Base-by-base conservation (phyloP, 2,113 vertebrate species). In the Nycticebus coucang region DNA sequence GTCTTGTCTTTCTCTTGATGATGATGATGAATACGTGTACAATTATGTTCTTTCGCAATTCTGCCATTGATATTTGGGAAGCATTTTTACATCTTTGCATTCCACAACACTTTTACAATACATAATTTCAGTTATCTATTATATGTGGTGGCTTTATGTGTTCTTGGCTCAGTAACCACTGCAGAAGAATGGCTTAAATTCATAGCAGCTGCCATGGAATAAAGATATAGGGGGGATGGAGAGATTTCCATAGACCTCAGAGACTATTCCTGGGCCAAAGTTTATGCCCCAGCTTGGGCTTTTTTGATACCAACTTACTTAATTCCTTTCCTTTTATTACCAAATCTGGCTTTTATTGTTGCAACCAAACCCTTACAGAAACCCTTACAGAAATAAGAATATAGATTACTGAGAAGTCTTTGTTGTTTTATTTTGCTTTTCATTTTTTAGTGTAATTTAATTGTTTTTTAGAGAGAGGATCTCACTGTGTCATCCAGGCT, bases 271-370 rank as follows among this genome's bases (percentile, higher is more conserved):
- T 17, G 2, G 41, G 17, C 6, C 14, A 50, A 71, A 80, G 18
- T 87, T 74, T 68, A 37, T 86, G 28, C 1, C 4, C 5, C 3
- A 28, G 0, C 21, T 64, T 78, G 24, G 14, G 91, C 1, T 2
- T 89, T 74, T 87, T 62, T 57, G 66, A 72, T 19, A 50, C 33
- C 19, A n/a, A 33, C 9, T 89, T 93, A 50, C 64, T 95, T 53
- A 92, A 80, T 95, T 85, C 4, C 4, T 11, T 88, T 66, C 92
- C 24, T 37, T 62, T n/a, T 5, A 91, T 66, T 68, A 68, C 9
- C 53, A 78, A 93, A 57, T 4, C 50, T 93, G 50, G 9, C 3
- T 66, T 82, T 77, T 33, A 62, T 37, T 78, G 18, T 83, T 78
- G 12, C 17, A 90, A 21, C 5, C 17, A 22, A 87, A 64, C 4